phyloP scores from a whole-genome alignment of 1,140 invertebrate species.

The Saccostrea cuccullata region DNA sequence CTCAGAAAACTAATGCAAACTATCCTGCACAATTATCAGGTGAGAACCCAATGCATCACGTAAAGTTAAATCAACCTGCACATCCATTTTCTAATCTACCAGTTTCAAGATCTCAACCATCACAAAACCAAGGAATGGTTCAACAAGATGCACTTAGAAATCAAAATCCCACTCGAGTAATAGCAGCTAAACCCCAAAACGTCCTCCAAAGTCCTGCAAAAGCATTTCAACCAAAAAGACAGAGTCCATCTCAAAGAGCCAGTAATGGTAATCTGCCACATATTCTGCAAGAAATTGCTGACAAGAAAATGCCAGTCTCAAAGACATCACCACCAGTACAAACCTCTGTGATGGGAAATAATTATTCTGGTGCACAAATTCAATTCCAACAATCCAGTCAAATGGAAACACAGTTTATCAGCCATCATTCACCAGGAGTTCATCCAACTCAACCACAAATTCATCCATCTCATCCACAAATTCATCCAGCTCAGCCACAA shows the following conservation, averaged over 20 bases:
- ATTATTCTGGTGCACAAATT: neutral
- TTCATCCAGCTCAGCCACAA: neutral
- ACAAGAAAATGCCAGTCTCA: neutral
- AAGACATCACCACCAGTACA: neutral
- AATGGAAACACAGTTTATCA: neutral
- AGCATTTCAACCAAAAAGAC: neutral
- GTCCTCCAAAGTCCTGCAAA: neutral
- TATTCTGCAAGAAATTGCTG: neutral
- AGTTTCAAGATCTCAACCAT: neutral
- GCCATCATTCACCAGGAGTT: neutral
- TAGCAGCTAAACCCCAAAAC: neutral
- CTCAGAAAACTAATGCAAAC: neutral
- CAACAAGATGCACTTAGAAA: neutral
- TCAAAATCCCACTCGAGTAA: neutral
- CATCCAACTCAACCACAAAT: neutral
- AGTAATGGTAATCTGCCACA: slow-evolving; percentile 19
- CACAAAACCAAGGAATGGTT: neutral
- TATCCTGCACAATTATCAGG: neutral
- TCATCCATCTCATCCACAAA: neutral
- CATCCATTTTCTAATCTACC: neutral
- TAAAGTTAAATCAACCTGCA: neutral
- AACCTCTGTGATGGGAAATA: neutral
- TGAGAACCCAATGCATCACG: neutral
- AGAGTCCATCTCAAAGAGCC: neutral
- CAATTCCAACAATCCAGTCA: neutral